A percentile compares a stretch with the other conserved stretches of the same genome.
These are phyloP conservation scores for Notolepis coatsorum DNA, from an alignment of 2,797 vertebrate genomes.

Conservation along the genomic window DNA sequence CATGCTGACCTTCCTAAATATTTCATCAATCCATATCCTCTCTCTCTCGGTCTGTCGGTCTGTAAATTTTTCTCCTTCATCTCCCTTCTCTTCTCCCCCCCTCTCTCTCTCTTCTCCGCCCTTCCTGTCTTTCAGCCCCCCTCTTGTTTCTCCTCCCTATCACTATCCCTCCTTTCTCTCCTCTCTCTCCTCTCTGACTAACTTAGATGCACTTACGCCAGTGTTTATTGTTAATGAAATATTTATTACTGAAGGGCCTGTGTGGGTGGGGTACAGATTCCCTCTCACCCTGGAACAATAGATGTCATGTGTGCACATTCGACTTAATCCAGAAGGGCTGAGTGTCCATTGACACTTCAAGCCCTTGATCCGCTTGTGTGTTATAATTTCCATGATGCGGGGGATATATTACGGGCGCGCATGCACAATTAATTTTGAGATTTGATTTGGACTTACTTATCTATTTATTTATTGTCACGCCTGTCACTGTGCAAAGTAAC, in stretches of 20 bases:
- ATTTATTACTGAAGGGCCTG: conserved; percentile 61
- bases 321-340: not conserved
- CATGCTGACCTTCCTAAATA: conserved; percentile 43
- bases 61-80: not conserved
- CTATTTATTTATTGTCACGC: not conserved
- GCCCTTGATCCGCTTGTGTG: conserved; percentile 15
- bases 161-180: not conserved
- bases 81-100: not conserved
- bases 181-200: conserved; percentile 26
- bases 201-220: conserved; percentile 60
- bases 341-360: not conserved
- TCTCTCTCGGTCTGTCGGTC: too few relatives aligned
- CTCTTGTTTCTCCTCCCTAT: not conserved
- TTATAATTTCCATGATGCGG: conserved; percentile 20
- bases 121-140: not conserved
- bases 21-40: conserved; percentile 27
- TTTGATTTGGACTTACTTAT: not conserved
- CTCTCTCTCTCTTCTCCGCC: not conserved
- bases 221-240: conserved; percentile 77
- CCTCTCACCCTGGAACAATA: conserved; percentile 54
- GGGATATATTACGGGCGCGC: conserved; percentile 20
- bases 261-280: conserved; percentile 57
- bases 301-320: conserved; percentile 9
- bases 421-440: not conserved
- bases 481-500: conserved; percentile 41